Evolutionary conservation across 2,113 vertebrate species (phyloP).

Genomic region (Mungos mungo): DNA sequence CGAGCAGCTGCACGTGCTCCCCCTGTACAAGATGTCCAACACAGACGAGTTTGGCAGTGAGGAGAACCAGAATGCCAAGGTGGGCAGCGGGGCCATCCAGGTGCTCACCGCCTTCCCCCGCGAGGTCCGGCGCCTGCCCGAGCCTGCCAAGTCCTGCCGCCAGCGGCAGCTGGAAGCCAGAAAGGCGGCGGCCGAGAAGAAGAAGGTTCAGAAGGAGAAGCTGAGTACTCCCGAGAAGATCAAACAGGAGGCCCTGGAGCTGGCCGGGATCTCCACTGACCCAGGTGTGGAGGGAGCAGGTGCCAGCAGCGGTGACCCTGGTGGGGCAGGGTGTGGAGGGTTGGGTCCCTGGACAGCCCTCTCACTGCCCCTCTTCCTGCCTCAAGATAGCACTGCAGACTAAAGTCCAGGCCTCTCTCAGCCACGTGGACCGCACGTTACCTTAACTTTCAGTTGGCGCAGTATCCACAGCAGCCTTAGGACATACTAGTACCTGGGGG

Average conservation of each 20-base stretch:
- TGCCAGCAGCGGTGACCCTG: fast-evolving
- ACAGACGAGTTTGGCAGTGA: constrained; percentile 95
- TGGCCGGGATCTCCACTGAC: constrained; percentile 80
- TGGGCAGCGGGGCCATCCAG: constrained; percentile 95
- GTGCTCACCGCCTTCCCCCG: constrained; percentile 94
- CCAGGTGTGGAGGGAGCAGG: constrained; percentile 74
- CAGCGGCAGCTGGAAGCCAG: constrained; percentile 95
- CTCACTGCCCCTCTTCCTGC: background rate
- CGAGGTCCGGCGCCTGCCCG: constrained; percentile 94
- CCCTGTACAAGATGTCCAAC: constrained; percentile 93
- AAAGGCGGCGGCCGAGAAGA: constrained; percentile 94
- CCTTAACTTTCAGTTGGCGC: background rate
- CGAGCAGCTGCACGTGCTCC: constrained; percentile 97
- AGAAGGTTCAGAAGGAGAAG: constrained; percentile 94
- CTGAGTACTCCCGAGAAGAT: constrained; percentile 92
- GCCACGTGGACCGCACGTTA: background rate
- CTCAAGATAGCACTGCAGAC: background rate
- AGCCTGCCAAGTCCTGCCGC: constrained; percentile 97
- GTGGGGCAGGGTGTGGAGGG: fast-evolving
- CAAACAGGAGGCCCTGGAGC: constrained; percentile 86
- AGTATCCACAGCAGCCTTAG: background rate
- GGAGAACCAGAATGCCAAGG: constrained; percentile 93
- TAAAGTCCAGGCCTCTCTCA: background rate
- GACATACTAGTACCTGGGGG: background rate
- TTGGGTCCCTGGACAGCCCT: background rate